These are phyloP conservation scores for Ia io DNA, from an alignment of 2,113 vertebrate species.

Conservation along the genomic window DNA sequence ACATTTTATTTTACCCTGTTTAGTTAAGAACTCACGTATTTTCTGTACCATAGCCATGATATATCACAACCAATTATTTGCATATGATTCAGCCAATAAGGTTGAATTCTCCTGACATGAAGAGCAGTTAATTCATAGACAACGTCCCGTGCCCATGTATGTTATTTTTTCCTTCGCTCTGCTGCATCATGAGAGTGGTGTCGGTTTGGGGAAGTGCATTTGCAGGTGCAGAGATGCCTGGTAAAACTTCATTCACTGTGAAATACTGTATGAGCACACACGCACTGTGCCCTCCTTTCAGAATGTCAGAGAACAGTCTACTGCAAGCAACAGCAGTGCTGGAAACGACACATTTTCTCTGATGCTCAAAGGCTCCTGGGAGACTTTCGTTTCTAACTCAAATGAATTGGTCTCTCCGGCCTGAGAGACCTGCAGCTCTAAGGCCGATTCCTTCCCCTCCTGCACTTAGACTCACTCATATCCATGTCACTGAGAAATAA, in stretches of 20 bases:
- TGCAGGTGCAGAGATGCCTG: not conserved
- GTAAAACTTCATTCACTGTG: not conserved
- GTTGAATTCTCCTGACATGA: not conserved
- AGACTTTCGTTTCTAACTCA: not conserved
- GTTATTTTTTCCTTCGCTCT: not conserved
- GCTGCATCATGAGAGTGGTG: not conserved
- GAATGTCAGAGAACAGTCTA: not conserved
- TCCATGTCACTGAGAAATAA: not conserved
- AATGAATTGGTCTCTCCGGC: not conserved
- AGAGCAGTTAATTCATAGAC: not conserved
- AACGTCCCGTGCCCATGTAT: not conserved
- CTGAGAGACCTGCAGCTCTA: not conserved
- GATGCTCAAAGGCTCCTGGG: not conserved
- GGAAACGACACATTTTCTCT: not conserved
- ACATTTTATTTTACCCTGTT: not conserved
- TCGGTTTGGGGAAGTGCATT: not conserved
- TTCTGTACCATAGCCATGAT: not conserved
- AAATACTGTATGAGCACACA: not conserved
- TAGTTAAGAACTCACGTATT: not conserved
- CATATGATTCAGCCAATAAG: not conserved
- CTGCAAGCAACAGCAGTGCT: not conserved
- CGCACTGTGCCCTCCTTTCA: not conserved
- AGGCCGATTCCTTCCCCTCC: not conserved
- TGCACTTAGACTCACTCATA: not conserved
- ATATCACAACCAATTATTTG: not conserved